Conservation (phyloP, 2,888 invertebrate genomes). For the Danaus chrysippus region DNA sequence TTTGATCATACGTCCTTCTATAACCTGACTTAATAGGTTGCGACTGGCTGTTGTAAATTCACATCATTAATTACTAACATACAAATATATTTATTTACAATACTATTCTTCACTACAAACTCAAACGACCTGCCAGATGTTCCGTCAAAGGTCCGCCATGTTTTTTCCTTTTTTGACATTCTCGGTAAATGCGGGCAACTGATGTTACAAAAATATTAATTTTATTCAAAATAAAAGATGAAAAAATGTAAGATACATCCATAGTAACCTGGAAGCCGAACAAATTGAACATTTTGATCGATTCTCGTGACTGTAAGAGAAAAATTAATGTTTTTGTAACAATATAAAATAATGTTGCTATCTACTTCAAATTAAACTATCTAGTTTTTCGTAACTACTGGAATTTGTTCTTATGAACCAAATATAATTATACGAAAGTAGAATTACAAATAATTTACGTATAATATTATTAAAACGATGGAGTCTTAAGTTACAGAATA, state of each 20-base stretch:
- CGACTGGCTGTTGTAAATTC: conserved; percentile 15
- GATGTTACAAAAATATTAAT: conserved; percentile 11
- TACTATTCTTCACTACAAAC: background rate
- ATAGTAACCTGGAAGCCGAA: conserved; percentile 31
- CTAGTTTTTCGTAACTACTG: background rate
- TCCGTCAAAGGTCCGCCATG: conserved; percentile 49
- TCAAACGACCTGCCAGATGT: conserved; percentile 41
- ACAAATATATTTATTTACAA: background rate
- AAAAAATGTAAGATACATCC: conserved; percentile 20
- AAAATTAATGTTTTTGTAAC: background rate
- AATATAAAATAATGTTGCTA: background rate
- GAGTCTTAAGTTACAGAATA: too few relatives aligned
- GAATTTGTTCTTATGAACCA: too few relatives aligned
- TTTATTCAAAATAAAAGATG: conserved; percentile 14
- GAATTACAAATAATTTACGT: too few relatives aligned
- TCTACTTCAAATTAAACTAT: background rate
- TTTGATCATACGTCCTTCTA: background rate
- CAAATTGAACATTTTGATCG: conserved; percentile 29
- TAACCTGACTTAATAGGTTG: background rate
- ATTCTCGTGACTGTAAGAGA: conserved; percentile 25
- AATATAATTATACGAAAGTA: too few relatives aligned
- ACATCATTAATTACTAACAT: background rate
- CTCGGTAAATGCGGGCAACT: conserved; percentile 36
- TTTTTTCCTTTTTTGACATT: conserved; percentile 36
- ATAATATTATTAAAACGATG: background rate